Conservation (phyloP, 2,797 vertebrate genomes). For the Platyrinchus mystaceus region DNA sequence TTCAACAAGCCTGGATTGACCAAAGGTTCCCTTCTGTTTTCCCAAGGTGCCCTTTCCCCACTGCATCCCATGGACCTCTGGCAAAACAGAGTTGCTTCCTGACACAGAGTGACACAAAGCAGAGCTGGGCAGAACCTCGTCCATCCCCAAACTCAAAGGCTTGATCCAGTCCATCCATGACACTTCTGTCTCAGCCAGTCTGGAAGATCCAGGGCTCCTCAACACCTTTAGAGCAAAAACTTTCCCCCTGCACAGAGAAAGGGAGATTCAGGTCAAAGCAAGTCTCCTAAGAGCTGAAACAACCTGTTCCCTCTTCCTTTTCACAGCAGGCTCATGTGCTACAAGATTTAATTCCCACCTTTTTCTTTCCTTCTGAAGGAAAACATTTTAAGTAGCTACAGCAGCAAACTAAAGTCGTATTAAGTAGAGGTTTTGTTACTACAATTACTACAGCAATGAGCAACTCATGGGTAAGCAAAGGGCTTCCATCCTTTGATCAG, state of each 20-base stretch:
- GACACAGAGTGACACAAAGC: background rate
- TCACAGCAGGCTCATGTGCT: background rate
- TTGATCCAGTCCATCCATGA: background rate
- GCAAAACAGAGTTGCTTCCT: background rate
- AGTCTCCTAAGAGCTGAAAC: background rate
- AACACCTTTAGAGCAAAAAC: background rate
- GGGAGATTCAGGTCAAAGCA: background rate
- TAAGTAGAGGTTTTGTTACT: background rate
- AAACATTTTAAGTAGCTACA: background rate
- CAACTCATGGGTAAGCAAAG: background rate
- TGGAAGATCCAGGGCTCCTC: background rate
- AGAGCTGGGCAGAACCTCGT: background rate
- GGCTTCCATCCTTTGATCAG: background rate
- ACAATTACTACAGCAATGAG: background rate
- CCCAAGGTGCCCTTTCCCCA: background rate
- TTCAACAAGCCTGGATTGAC: background rate
- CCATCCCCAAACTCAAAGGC: background rate
- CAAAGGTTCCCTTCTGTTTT: background rate
- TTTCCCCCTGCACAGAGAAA: background rate
- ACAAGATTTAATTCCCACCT: background rate
- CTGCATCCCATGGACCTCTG: rapidly evolving
- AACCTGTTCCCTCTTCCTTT: background rate
- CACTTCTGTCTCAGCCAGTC: background rate
- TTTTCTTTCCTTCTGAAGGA: background rate
- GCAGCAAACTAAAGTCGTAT: background rate